Percentiles rank a stretch among this genome's conserved stretches.
These are phyloP conservation scores for Labeo calbasu DNA, from an alignment of 2,797 vertebrate genomes.

Conservation along the genomic window DNA sequence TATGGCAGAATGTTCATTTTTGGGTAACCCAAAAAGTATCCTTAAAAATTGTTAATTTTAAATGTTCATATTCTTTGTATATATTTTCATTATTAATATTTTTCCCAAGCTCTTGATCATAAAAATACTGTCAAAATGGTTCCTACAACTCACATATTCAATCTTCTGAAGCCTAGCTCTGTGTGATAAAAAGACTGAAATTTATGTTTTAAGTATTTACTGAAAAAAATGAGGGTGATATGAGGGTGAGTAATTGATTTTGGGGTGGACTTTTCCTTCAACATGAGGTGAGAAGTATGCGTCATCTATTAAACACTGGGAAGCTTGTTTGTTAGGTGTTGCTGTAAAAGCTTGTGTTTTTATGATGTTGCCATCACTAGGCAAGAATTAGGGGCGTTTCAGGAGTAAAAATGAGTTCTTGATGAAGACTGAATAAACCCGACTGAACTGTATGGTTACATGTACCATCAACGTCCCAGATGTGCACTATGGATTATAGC, in stretches of 20 bases:
- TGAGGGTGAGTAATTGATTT: slow-evolving; percentile 5
- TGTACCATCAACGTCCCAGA: background rate
- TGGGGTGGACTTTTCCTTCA: background rate
- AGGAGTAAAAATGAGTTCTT: background rate
- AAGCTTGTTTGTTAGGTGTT: slow-evolving; percentile 30
- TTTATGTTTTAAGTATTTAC: background rate
- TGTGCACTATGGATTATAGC: background rate
- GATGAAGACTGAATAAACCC: background rate
- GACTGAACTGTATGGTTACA: background rate
- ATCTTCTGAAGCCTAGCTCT: background rate
- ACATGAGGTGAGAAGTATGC: background rate
- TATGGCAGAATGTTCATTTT: background rate
- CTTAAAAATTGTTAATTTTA: background rate
- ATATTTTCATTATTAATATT: background rate
- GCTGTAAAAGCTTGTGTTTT: slow-evolving; percentile 30
- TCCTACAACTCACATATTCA: background rate
- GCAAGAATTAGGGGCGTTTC: slow-evolving; percentile 8
- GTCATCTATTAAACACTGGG: background rate
- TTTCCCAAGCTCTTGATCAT: background rate
- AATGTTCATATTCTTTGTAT: no score
- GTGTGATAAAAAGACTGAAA: background rate
- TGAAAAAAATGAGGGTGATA: background rate
- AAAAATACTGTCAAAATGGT: background rate
- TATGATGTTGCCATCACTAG: slow-evolving; percentile 39
- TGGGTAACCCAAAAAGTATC: background rate